Base-by-base conservation (phyloP, 2,888 invertebrate species). In the Bimastos eiseni region DNA sequence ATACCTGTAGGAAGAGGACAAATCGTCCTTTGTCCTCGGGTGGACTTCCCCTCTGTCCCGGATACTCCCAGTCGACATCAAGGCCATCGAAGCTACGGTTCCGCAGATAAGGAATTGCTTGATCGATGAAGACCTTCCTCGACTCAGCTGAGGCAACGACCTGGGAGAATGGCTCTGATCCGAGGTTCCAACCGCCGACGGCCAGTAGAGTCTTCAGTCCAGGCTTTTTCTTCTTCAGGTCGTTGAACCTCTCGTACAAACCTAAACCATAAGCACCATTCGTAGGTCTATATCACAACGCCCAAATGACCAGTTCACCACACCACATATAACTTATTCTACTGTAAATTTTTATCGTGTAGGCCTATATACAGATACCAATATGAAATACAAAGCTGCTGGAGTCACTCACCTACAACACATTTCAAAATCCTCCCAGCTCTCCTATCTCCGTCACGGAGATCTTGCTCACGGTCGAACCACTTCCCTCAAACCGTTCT, bases 181-280 rank as follows among this genome's bases (percentile, higher is more conserved):
- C 88, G 38, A 88, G 37, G n/a, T 88, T 34, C 88, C 88, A 88
- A 30, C 88, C 88, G 24, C 88, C 88, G 30, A 88, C 88, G 0
- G 97, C 98, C 84, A 98, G 96, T 19, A 97, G 96, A 0, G 97
- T 97, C 94, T 98, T 98, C 89, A 98, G 96, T 0, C 97, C 97
- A 0, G 94, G 94, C 90, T 94, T 94, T 93, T 97, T 96, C 89
- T 96, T 95, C 93, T 96, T 97, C 90, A 96, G 96, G 33, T 96
- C 96, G 0, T 96, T 96, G 19, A 97, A 96, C 94, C 97, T 97
- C 93, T 97, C 97, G 95, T 98, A 98, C 93, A 93, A 94, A 34
- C 88, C 88, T 88, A 6, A 30, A 38, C 5, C 88, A 88, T 24
- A 13, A 30, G n/a, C 11, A 70, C 30, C 70, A 70, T n/a, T 15